A percentile compares a stretch with the other conserved stretches of the same genome.
These are phyloP conservation scores for Chauna torquata DNA, from an alignment of 2,113 vertebrate genomes.

Conservation along the genomic window DNA sequence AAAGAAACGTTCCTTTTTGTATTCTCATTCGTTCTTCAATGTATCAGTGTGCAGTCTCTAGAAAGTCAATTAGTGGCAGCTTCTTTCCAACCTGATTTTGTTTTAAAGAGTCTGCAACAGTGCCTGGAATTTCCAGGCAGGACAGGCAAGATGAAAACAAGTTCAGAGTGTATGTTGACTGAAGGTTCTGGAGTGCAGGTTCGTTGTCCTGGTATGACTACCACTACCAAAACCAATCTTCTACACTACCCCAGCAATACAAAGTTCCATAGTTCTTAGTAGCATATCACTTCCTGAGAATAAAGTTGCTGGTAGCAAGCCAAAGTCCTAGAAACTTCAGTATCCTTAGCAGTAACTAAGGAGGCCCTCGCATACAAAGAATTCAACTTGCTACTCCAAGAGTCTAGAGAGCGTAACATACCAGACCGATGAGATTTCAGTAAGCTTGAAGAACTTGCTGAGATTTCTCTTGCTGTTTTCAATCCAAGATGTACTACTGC, in stretches of 20 bases:
- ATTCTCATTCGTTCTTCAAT: neutral
- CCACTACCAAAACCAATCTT: neutral
- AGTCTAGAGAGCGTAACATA: conserved; percentile 27
- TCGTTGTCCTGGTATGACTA: neutral
- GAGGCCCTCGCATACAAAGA: neutral
- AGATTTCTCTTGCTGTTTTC: conserved; percentile 18
- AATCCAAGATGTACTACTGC: neutral
- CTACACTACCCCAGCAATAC: neutral
- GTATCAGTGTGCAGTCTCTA: neutral
- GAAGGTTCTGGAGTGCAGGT: neutral
- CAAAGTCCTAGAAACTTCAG: conserved; percentile 2
- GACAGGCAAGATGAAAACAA: conserved; percentile 2
- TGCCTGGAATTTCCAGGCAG: neutral
- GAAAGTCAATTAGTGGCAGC: neutral
- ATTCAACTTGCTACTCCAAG: conserved; percentile 8
- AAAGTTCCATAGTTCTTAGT: neutral
- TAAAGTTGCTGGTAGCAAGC: neutral
- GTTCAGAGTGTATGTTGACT: conserved; percentile 31
- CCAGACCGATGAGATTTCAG: conserved; percentile 43
- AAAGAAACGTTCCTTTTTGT: neutral
- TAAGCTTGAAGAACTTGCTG: neutral
- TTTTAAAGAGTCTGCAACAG: neutral
- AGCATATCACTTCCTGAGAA: neutral
- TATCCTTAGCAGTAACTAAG: neutral
- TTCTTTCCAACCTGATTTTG: neutral